phyloP scores from a whole-genome alignment of 1,140 invertebrate species.

The Pseudomyrmex sp. region DNA sequence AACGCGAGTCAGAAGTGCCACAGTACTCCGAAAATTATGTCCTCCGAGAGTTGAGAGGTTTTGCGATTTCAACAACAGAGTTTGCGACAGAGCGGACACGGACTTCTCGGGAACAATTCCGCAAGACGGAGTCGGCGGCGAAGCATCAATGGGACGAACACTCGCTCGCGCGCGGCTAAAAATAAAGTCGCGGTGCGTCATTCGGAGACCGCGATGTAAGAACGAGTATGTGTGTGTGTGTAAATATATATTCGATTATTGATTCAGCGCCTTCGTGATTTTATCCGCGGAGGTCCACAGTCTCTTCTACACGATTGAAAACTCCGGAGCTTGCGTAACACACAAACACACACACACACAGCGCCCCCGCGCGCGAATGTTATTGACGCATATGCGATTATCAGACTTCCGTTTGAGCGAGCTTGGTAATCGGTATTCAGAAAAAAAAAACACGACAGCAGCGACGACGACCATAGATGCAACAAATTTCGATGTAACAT shows the following conservation, averaged over 20 bases:
- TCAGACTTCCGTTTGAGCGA: conserved; percentile 64
- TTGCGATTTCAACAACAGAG: background rate
- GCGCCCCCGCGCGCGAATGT: conserved; percentile 51
- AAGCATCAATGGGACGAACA: conserved; percentile 29
- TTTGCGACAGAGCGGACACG: background rate
- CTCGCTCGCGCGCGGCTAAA: too few relatives aligned
- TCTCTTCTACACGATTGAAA: conserved; percentile 45
- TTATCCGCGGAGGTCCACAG: conserved; percentile 48
- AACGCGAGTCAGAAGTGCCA: too few relatives aligned
- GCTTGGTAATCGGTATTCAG: conserved; percentile 44
- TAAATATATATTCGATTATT: conserved; percentile 64
- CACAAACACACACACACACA: too few relatives aligned
- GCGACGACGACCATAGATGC: background rate
- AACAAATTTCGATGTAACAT: conserved; percentile 30
- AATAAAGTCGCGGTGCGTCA: conserved; percentile 16
- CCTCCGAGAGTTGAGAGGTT: background rate
- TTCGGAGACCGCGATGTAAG: conserved; percentile 26
- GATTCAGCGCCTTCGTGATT: conserved; percentile 67
- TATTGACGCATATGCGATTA: conserved; percentile 68
- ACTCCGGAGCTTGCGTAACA: conserved; percentile 59
- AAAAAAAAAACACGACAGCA: background rate
- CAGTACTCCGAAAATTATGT: too few relatives aligned
- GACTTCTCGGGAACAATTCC: background rate
- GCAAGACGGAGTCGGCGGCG: background rate
- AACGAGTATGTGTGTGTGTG: conserved; percentile 9